Base-by-base conservation (phyloP, 2,113 vertebrate species). In the Indri indri region DNA sequence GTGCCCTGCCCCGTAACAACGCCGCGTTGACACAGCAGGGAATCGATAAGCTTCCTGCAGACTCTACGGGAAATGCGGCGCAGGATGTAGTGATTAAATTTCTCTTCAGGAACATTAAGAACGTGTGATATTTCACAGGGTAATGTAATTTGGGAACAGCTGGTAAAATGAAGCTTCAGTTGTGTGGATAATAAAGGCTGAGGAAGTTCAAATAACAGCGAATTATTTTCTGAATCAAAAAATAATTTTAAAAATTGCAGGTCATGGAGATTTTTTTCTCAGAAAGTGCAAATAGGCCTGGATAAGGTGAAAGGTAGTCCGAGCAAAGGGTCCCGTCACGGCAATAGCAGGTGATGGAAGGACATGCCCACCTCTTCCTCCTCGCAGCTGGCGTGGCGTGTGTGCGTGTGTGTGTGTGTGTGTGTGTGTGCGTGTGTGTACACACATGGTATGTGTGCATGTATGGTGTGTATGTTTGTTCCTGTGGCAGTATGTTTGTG, bases 101-200 rank as follows among this genome's bases (percentile, higher is more conserved):
- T 96, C 23, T 88, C 40, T 40, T 70, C 77, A 63, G 94, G 50
- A 92, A 45, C 27, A 87, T 85, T 47, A 95, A 68, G 94, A 74
- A 90, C 74, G 82, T 27, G 6, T 71, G 63, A 50, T 1, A 22
- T 76, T 96, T 83, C 84, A 5, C 1, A 12, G 81, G 79, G 40
- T 71, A 52, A 82, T 7, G 77, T 79, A 34, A 84, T 91, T 32
- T 90, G 94, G 95, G 63, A 94, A 50, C 63, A 92, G 71, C 61
- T 86, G 88, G 68, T 73, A 87, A 83, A 52, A 79, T 63, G 6
- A 8, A 25, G 61, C 37, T 54, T 88, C 47, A 45, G 42, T 94
- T 93, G 83, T 82, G 84, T 70, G 82, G 94, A 61, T 66, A 88
- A 97, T 63, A 68, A 94, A 90, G 73, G 52, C 88, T 52, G 63